These are phyloP conservation scores for Poeciliopsis retropinna DNA, from an alignment of 2,113 vertebrate genomes.

Conservation along the genomic window DNA sequence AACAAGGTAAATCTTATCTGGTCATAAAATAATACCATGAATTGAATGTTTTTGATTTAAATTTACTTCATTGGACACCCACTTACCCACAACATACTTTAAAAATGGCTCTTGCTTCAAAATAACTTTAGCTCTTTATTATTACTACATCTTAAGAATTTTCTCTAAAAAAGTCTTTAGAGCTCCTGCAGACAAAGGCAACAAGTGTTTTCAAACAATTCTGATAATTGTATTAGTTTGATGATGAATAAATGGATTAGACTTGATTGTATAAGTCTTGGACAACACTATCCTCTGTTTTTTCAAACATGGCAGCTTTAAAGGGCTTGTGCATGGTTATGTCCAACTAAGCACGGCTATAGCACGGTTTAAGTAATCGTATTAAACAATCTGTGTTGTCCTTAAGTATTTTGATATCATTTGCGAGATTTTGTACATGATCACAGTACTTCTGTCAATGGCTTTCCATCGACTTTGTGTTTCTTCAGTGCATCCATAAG, in stretches of 20 bases:
- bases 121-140: not conserved
- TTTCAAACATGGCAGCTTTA: no score
- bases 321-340: no score
- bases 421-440: no score
- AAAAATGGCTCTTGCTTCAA: not conserved
- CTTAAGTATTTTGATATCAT: no score
- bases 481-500: not conserved
- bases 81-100: not conserved
- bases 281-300: not conserved
- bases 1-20: not conserved
- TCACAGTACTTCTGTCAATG: no score
- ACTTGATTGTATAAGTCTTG: not conserved
- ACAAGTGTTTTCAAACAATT: not conserved
- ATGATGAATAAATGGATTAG: not conserved
- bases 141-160: not conserved
- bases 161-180: not conserved
- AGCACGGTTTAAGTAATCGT: no score
- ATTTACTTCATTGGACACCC: not conserved
- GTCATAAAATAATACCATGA: not conserved
- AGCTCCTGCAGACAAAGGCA: not conserved
- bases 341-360: no score
- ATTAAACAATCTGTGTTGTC: no score
- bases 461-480: no score
- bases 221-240: not conserved
- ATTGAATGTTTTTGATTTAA: not conserved